Evolutionary conservation across 2,888 invertebrate species (phyloP).

Genomic region (Meteorus colon): DNA sequence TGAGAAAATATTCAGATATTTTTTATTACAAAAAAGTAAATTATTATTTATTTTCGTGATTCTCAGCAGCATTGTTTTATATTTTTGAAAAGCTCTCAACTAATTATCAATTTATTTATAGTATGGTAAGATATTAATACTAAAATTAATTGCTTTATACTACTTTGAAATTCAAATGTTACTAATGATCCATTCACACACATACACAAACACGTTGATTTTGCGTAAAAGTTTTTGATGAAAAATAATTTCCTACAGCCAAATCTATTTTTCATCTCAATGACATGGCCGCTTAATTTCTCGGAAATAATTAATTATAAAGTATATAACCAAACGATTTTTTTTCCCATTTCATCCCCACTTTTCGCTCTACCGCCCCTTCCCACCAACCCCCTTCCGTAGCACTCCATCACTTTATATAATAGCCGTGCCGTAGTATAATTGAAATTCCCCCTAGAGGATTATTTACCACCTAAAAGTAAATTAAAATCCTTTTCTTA

Average conservation of each 20-base stretch:
- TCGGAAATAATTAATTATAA: constrained; percentile 45
- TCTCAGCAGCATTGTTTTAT: no score
- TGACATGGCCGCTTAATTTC: constrained; percentile 42
- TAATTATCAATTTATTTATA: not conserved
- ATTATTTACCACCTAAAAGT: constrained; percentile 50
- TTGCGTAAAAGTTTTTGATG: not conserved
- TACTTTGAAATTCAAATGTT: no score
- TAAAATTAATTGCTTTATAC: no score
- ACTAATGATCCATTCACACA: no score
- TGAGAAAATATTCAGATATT: no score
- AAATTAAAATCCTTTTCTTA: constrained; percentile 40
- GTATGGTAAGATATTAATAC: no score
- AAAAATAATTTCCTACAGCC: constrained; percentile 5
- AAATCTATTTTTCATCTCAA: constrained; percentile 28
- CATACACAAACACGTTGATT: not conserved
- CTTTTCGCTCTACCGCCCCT: constrained; percentile 5
- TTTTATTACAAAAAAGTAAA: no score
- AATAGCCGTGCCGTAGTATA: constrained; percentile 32
- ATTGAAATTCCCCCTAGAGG: constrained; percentile 48
- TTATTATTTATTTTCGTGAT: no score
- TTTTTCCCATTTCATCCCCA: constrained; percentile 22
- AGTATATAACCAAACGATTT: constrained; percentile 44
- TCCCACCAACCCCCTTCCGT: constrained; percentile 11
- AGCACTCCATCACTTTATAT: constrained; percentile 36
- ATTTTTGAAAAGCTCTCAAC: not conserved